Evolutionary conservation across 2,888 invertebrate species (phyloP), one percentile per base, ranked within the genome.

Genomic region (Ramazzottius varieornatus): DNA sequence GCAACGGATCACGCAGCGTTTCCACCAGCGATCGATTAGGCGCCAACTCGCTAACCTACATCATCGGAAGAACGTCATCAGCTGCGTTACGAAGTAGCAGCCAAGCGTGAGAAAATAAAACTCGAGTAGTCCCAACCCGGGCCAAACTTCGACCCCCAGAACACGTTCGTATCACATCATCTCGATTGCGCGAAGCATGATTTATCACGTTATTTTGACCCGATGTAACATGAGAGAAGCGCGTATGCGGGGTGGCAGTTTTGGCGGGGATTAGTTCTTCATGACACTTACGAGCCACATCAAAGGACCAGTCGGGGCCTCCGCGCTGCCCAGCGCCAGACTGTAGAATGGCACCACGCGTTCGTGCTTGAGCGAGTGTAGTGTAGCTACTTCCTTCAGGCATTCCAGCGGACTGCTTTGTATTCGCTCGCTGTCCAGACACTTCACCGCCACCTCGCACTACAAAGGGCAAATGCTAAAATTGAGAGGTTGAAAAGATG

Each of bases 261-360:
- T n/a, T n/a, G n/a, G n/a, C n/a, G n/a, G n/a, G n/a, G n/a, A n/a
- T n/a, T n/a, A n/a, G n/a, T n/a, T n/a, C n/a, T n/a, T n/a, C n/a
- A n/a, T n/a, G n/a, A n/a, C 40, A 40, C 29, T 54, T 29, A 54
- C 54, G 16, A 54, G 54, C 54, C 54, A 54, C 20, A 54, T 8
- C 24, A 24, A 54, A 16, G 54, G 29, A 8, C 24, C 54, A n/a
- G n/a, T n/a, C n/a, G n/a, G n/a, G 40, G 40, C 40, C 8, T 4
- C 4, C 29, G 8, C 54, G 64, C 91, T 84, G 73, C 93, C 92
- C 66, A 96, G 79, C 1, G 94, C 96, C 24, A 98, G 94, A 1
- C 98, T 98, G 75, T 90, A 96, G 67, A 98, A 80, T n/a, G 92
- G 81, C 1, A 96, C 94, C 70, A 98, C 92, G 75, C 92, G 89